These are phyloP conservation scores for Lasioglossum leucozonium DNA, from an alignment of 2,888 invertebrate species.

Conservation along the genomic window DNA sequence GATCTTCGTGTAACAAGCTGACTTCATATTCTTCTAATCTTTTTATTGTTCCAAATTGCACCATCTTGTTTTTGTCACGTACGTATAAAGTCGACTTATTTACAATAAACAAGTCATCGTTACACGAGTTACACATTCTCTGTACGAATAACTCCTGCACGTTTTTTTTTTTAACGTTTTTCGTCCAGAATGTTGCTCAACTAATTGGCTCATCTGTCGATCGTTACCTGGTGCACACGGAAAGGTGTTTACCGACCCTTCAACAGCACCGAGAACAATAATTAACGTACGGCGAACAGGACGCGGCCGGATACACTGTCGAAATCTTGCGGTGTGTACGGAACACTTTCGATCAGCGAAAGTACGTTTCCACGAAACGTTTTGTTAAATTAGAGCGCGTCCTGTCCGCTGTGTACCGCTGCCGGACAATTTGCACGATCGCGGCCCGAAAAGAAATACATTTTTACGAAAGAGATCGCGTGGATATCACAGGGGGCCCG, in stretches of 20 bases:
- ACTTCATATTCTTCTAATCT: no score
- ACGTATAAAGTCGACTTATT: no score
- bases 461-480: conserved; percentile 8
- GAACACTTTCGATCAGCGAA: conserved; percentile 8
- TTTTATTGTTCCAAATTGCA: no score
- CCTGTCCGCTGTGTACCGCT: conserved; percentile 15
- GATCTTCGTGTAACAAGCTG: no score
- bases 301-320: not conserved
- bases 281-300: conserved; percentile 2
- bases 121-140: no score
- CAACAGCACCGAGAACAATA: not conserved
- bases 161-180: not conserved
- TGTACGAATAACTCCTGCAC: not conserved
- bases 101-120: no score
- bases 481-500: conserved; percentile 12
- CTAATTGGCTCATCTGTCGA: not conserved
- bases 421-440: conserved; percentile 54
- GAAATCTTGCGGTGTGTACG: conserved; percentile 1
- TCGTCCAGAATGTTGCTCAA: not conserved
- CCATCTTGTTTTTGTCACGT: no score
- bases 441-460: conserved; percentile 30
- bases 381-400: conserved; percentile 54
- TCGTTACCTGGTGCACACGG: not conserved
- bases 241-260: not conserved
- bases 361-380: conserved; percentile 43